Conservation (phyloP, 2,797 vertebrate genomes). For the Gobio occitaniae region DNA sequence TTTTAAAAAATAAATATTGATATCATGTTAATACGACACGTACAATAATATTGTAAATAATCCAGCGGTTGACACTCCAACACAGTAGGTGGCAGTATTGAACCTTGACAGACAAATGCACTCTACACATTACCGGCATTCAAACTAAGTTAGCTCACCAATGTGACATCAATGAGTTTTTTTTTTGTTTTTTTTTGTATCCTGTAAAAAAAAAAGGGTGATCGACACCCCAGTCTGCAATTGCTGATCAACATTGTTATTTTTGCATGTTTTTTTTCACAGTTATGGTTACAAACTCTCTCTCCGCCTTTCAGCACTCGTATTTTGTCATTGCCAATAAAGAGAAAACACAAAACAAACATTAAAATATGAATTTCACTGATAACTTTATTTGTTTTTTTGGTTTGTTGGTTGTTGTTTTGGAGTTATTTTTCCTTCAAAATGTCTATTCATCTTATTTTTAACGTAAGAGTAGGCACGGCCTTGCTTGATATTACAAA, state of each 20-base stretch:
- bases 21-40: too few species aligned
- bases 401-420: neutral
- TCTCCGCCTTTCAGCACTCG: neutral
- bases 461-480: neutral
- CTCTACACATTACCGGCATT: neutral
- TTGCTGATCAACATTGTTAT: neutral
- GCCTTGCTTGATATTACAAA: neutral
- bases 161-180: neutral
- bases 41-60: neutral
- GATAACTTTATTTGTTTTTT: neutral
- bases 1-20: too few species aligned
- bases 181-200: neutral
- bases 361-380: neutral
- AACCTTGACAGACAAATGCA: neutral
- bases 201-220: neutral
- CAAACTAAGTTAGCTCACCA: neutral
- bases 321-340: neutral
- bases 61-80: neutral
- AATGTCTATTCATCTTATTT: neutral
- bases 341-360: neutral
- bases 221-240: neutral
- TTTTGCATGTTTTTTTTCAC: neutral
- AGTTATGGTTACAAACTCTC: neutral
- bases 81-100: neutral
- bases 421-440: neutral